Evolutionary conservation across 2,797 vertebrate species (phyloP), one percentile per base, ranked within the genome.

Genomic region (Ara ararauna): DNA sequence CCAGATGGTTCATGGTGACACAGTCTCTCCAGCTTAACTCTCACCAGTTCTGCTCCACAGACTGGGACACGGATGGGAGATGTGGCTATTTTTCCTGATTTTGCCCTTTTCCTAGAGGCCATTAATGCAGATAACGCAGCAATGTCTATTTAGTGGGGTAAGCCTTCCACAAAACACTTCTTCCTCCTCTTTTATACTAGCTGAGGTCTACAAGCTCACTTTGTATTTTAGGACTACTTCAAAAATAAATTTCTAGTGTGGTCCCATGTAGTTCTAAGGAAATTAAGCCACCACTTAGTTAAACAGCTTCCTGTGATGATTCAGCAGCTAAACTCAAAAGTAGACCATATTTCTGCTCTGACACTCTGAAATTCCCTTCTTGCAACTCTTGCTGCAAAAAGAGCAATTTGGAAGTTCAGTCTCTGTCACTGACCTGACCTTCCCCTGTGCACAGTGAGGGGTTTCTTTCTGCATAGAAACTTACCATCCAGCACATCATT

Each of bases 401-500:
- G 65, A 93, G 83, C 85, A 95, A 83, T 93, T 96, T 94, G 85
- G 88, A 61, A 94, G 94, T 96, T 89, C 92, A 84, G 58, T 89
- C 54, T 96, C 94, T 84, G 78, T 80, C 60, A 74, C 88, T 88
- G 89, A 95, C 94, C 81, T 92, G 84, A 97, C 85, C 92, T 96
- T 94, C 87, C 89, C 66, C 83, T 65, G 36, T 9, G 64, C 85
- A 74, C 73, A 89, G 87, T 5, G 15, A 91, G 86, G 48, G 71
- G 78, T 24, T 96, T 54, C 79, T 93, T 93, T 96, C 85, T 95
- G 91, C 88, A 60, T 78, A 74, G 60, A 92, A 97, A 91, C 71
- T 94, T 90, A 93, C 89, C 89, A 95, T 90, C 89, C 89, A 82
- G 81, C 78, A 90, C 93, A 95, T 96, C 94, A 89, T 96, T 96